Evolutionary conservation across 1,140 invertebrate species (phyloP).

Genomic region (Drosophila obscura): DNA sequence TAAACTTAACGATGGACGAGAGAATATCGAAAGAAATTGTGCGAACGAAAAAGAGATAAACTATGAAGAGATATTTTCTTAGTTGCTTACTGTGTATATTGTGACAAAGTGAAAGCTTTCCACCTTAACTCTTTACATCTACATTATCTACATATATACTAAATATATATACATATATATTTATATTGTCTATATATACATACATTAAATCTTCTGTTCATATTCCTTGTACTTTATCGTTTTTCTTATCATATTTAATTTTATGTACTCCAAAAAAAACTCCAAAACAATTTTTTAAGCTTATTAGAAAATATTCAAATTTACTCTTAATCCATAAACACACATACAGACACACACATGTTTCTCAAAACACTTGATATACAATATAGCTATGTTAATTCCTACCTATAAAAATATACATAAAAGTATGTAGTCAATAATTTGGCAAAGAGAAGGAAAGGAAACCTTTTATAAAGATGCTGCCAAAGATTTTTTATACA

Average conservation of each 20-base stretch:
- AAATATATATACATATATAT: constrained; percentile 25
- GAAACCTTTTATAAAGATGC: constrained; percentile 58
- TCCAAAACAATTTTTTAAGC: constrained; percentile 20
- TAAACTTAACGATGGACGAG: too few relatives aligned
- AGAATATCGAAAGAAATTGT: neutral
- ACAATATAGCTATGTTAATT: constrained; percentile 16
- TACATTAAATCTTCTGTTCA: constrained; percentile 26
- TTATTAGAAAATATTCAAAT: constrained; percentile 40
- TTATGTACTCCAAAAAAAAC: constrained; percentile 6
- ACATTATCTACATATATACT: constrained; percentile 20
- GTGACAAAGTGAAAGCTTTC: constrained; percentile 68
- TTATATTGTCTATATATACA: constrained; percentile 13
- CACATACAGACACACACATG: constrained; percentile 36
- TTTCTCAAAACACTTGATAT: constrained; percentile 52
- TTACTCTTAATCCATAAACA: constrained; percentile 1
- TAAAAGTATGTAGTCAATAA: constrained; percentile 16
- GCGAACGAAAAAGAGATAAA: constrained; percentile 2
- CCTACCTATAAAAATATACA: constrained; percentile 22
- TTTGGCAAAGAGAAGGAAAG: constrained; percentile 34
- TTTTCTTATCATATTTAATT: constrained; percentile 16
- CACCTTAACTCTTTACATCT: constrained; percentile 51
- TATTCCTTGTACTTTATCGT: constrained; percentile 14
- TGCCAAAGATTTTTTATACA: constrained; percentile 77
- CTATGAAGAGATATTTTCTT: constrained; percentile 18
- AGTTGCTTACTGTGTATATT: constrained; percentile 45